Conservation (phyloP, 2,888 invertebrate species). For the Hydropsyche betteni region DNA sequence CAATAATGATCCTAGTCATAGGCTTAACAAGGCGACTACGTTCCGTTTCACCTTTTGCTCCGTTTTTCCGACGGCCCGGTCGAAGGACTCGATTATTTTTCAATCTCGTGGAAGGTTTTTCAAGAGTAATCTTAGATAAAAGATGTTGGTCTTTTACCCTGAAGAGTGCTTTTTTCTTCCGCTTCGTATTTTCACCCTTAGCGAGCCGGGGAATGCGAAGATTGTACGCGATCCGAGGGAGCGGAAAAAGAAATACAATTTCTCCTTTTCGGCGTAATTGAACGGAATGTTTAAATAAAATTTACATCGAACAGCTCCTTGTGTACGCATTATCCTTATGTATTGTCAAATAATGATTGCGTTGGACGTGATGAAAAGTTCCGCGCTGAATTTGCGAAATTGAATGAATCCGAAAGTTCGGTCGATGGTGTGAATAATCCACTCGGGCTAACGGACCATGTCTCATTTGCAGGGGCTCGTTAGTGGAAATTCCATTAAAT, state of each 20-base stretch:
- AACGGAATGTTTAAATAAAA: conserved; percentile 14
- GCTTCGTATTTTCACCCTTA: not conserved
- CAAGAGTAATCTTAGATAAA: conserved; percentile 19
- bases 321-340: too few relatives aligned
- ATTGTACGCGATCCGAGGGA: not conserved
- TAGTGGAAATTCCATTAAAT: conserved; percentile 25
- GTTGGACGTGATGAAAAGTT: too few relatives aligned
- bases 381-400: too few relatives aligned
- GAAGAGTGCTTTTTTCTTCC: not conserved
- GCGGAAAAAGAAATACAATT: conserved; percentile 7
- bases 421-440: conserved; percentile 12
- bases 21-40: conserved; percentile 17
- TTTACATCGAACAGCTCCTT: not conserved
- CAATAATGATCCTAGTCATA: conserved; percentile 12
- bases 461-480: conserved; percentile 31
- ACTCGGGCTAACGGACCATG: not conserved
- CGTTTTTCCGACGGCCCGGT: not conserved
- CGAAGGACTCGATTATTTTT: conserved; percentile 15
- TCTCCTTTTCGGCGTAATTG: conserved; percentile 1
- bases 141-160: conserved; percentile 18
- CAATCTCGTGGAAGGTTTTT: conserved; percentile 21
- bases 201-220: conserved; percentile 9
- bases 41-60: conserved; percentile 1
- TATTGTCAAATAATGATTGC: too few relatives aligned
- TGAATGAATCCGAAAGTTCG: too few relatives aligned